Evolutionary conservation across 2,888 invertebrate species (phyloP), one percentile per base, ranked within the genome.

Genomic region (Myopa tessellatipennis): DNA sequence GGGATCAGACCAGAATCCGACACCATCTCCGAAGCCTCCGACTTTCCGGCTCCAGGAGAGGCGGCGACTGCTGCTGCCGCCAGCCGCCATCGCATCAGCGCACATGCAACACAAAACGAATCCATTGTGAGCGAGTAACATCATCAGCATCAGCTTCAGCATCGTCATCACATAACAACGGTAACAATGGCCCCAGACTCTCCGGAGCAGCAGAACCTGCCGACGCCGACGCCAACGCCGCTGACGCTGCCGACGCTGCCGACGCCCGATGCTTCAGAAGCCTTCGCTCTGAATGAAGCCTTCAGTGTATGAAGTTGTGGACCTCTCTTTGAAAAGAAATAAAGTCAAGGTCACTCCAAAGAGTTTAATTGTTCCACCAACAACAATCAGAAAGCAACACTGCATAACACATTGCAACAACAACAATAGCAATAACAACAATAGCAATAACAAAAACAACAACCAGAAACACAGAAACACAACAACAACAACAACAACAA

Each of bases 271-370:
- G 79, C 79, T 79, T 78, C 78, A 81, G 79, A 81, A 81, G 79
- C 79, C 81, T 78, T 81, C 80, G 79, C 78, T 81, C 63, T 65
- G 74, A 63, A 74, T 65, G 74, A 34, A 63, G 74, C 63, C 52
- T 50, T 40, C 12, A 52, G 36, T 73, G 26, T 73, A 16, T 73
- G 73, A 73, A 73, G 61, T 74, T 50, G 52, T 26, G 69, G 69
- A 50, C 45, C 73, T 38, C 72, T 45, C 40, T 73, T 73, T 81
- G 80, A 84, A 84, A 84, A 83, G 86, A 86, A 88, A 87, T 88
- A 87, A 88, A 87, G 87, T 87, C 87, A 87, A 87, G 87, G 87
- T 87, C 87, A 87, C 84, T 86, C 86, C 86, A 87, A 88, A 88
- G 88, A 88, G 88, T 88, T 88, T 88, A 88, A 88, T 88, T 88